phyloP scores from a whole-genome alignment of 2,113 vertebrate genomes.

The Gymnocephalus cernua region DNA sequence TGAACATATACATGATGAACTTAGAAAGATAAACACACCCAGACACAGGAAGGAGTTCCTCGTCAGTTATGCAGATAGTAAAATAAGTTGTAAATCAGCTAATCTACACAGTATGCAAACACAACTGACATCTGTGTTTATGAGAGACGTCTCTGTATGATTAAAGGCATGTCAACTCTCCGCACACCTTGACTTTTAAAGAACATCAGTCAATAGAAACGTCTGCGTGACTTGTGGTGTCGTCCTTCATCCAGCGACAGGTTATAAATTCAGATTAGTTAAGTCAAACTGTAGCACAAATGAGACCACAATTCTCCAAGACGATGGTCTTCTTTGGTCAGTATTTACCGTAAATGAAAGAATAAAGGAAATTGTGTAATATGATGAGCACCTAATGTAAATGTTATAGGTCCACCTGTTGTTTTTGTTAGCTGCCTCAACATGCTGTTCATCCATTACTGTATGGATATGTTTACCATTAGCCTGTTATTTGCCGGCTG shows the following conservation, averaged over 20 bases:
- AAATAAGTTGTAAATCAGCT: conserved; percentile 31
- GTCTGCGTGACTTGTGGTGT: background rate
- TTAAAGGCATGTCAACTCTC: conserved; percentile 1
- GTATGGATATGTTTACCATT: background rate
- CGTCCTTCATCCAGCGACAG: background rate
- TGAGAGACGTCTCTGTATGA: conserved; percentile 12
- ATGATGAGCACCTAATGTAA: background rate
- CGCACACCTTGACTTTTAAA: conserved; percentile 15
- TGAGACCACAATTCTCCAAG: background rate
- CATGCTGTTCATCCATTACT: background rate
- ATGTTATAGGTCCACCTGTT: background rate
- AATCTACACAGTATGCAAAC: conserved; percentile 36
- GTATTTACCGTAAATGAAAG: background rate
- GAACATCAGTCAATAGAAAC: conserved; percentile 8
- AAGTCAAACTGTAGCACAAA: background rate
- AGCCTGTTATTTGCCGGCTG: background rate
- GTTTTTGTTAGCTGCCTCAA: background rate
- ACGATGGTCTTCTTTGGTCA: background rate
- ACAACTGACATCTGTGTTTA: conserved; percentile 15
- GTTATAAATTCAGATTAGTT: background rate
- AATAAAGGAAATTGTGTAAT: background rate
- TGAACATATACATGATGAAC: background rate
- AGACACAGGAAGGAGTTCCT: conserved; percentile 17
- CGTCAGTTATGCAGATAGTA: conserved; percentile 36
- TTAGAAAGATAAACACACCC: conserved; percentile 19